A percentile compares a stretch with the other conserved stretches of the same genome.
These are phyloP conservation scores for Diarsia brunnea DNA, from an alignment of 2,888 invertebrate genomes.

Conservation along the genomic window DNA sequence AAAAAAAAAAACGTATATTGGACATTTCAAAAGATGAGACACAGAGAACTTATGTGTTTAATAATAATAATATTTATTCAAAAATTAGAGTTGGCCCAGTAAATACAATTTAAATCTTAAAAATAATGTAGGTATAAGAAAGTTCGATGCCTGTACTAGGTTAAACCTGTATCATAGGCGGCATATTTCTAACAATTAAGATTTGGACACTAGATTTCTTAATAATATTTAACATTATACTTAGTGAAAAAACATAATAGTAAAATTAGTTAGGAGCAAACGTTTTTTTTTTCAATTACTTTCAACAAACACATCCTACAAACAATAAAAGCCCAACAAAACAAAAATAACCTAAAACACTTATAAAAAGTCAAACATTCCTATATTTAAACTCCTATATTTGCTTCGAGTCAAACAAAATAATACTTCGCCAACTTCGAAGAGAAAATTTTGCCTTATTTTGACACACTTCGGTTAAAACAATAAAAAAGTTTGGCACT, in stretches of 20 bases:
- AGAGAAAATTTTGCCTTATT: conserved; percentile 51
- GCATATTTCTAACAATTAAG: too few relatives aligned
- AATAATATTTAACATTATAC: too few relatives aligned
- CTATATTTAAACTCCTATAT: conserved; percentile 52
- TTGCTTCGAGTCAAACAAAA: conserved; percentile 58
- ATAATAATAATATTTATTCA: too few relatives aligned
- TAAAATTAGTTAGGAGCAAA: not conserved
- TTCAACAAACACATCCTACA: not conserved
- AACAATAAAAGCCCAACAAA: not conserved
- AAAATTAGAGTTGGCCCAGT: too few relatives aligned
- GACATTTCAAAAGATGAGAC: not conserved
- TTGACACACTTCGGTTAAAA: conserved; percentile 56
- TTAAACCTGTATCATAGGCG: too few relatives aligned
- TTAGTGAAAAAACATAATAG: too few relatives aligned
- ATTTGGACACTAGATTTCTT: too few relatives aligned
- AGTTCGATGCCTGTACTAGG: too few relatives aligned
- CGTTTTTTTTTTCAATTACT: not conserved
- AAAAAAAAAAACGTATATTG: not conserved
- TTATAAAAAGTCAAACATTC: conserved; percentile 24
- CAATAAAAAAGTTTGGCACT: conserved; percentile 57
- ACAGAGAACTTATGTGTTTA: not conserved
- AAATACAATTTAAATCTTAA: too few relatives aligned
- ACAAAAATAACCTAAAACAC: conserved; percentile 4
- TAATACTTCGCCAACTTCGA: conserved; percentile 55
- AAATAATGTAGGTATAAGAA: too few relatives aligned